A percentile compares a stretch with the other conserved stretches of the same genome.
Evolutionary conservation across 2,113 vertebrate genomes (phyloP).

Genomic region (Forbesichthys papilliferus): DNA sequence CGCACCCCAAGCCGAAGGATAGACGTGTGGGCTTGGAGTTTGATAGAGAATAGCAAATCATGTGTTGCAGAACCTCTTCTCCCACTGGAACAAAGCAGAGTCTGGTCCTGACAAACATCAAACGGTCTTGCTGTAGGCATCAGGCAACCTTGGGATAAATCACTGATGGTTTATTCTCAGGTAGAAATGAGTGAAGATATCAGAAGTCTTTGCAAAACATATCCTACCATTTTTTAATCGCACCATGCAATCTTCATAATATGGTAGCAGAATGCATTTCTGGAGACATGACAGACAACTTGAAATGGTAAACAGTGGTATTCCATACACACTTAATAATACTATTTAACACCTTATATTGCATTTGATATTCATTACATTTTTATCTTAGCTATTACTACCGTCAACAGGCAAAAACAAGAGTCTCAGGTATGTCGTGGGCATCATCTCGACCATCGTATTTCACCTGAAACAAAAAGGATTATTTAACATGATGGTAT

Average conservation of each 20-base stretch:
- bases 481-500: constrained; percentile 52
- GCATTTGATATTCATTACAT: constrained; percentile 62
- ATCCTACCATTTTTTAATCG: constrained; percentile 4
- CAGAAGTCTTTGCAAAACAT: constrained; percentile 39
- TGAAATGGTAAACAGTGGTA: constrained; percentile 46
- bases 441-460: constrained; percentile 37
- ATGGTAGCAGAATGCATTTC: no score
- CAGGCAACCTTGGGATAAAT: constrained; percentile 59
- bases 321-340: constrained; percentile 45
- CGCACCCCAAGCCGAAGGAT: constrained; percentile 24
- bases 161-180: constrained; percentile 46
- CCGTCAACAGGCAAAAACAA: constrained; percentile 44
- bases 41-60: constrained; percentile 67
- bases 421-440: constrained; percentile 42
- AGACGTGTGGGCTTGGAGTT: constrained; percentile 41
- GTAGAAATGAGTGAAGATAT: constrained; percentile 40
- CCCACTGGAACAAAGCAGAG: constrained; percentile 51
- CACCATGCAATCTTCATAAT: no score
- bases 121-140: constrained; percentile 61
- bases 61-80: constrained; percentile 57
- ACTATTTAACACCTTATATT: constrained; percentile 41
- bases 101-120: constrained; percentile 65
- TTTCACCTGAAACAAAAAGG: constrained; percentile 55
- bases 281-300: not conserved
- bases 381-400: constrained; percentile 31